Evolutionary conservation across 2,888 invertebrate species (phyloP).

Genomic region (Asteroscopus sphinx): DNA sequence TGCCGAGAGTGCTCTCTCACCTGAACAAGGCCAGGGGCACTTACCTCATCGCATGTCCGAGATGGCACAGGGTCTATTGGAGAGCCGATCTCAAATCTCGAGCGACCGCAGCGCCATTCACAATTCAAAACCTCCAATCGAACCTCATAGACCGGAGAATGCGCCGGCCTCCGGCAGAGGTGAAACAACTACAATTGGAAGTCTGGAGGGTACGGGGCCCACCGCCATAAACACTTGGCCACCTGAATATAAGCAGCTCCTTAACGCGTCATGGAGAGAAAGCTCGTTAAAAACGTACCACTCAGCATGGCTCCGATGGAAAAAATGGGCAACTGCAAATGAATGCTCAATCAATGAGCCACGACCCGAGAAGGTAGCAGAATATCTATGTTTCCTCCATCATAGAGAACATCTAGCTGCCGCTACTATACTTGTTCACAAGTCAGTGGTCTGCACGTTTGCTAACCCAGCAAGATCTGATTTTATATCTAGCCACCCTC

Average conservation of each 20-base stretch:
- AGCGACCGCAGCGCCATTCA: not conserved
- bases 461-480: not conserved
- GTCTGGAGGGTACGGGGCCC: conserved; percentile 2
- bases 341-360: not conserved
- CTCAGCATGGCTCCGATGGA: not conserved
- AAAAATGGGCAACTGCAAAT: not conserved
- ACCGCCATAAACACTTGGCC: not conserved
- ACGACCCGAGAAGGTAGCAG: not conserved
- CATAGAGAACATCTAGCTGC: not conserved
- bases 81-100: not conserved
- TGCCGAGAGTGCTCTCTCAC: not conserved
- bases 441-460: conserved; percentile 1
- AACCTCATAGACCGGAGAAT: not conserved
- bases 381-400: conserved; percentile 3
- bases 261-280: not conserved
- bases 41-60: not conserved
- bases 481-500: not conserved
- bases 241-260: not conserved
- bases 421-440: not conserved
- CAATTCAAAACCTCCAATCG: not conserved
- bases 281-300: not conserved
- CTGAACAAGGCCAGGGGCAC: not conserved
- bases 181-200: not conserved
- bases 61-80: not conserved
- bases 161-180: not conserved